These are phyloP conservation scores for Sebastes vulpes DNA, from an alignment of 2,797 vertebrate species.

Conservation along the genomic window DNA sequence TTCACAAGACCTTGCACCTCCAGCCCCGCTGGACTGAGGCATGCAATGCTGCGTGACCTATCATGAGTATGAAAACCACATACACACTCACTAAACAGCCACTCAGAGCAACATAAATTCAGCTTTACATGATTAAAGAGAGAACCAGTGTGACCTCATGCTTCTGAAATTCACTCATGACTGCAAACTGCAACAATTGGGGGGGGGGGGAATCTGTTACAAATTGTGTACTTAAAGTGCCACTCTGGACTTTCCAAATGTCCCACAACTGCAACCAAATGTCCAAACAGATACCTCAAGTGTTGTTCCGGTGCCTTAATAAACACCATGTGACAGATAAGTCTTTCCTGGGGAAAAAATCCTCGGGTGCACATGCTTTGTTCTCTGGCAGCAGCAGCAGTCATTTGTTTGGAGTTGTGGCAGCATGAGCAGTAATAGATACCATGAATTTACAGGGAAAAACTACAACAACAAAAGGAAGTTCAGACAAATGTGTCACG, in stretches of 20 bases:
- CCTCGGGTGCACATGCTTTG: not conserved
- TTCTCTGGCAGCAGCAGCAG: not conserved
- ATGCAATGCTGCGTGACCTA: not conserved
- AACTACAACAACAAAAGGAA: not conserved
- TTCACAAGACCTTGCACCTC: not conserved
- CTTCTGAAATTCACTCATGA: conserved; percentile 40
- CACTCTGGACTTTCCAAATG: not conserved
- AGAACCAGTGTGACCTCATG: conserved; percentile 40
- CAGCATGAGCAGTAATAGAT: not conserved
- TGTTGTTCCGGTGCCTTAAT: conserved; percentile 1
- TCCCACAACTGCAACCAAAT: not conserved
- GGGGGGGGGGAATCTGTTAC: not conserved
- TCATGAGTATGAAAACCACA: conserved; percentile 24
- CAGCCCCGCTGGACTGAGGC: not conserved
- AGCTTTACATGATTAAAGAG: conserved; percentile 28
- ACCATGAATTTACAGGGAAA: not conserved
- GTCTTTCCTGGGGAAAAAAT: not conserved
- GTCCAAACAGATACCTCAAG: not conserved
- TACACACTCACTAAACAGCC: not conserved
- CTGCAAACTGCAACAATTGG: conserved; percentile 20
- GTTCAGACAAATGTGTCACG: not conserved
- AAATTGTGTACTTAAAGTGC: not conserved
- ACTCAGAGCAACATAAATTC: conserved; percentile 5
- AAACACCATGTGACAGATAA: not conserved
- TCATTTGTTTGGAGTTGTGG: conserved; percentile 5